phyloP scores from a whole-genome alignment of 2,888 invertebrate species.

The Luperina testacea region DNA sequence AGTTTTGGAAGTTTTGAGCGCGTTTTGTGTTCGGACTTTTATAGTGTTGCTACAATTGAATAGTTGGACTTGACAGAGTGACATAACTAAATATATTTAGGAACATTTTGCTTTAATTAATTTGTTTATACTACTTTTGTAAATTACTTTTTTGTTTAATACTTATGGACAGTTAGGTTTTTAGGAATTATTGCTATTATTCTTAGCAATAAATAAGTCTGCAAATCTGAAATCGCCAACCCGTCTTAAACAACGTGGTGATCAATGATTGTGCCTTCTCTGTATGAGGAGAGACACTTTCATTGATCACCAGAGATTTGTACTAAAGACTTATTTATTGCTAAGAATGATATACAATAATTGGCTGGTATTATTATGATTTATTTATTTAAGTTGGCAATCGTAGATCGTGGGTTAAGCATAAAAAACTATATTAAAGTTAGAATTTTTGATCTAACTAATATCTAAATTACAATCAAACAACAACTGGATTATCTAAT shows the following conservation, averaged over 20 bases:
- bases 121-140: neutral
- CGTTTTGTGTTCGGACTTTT: constrained; percentile 7
- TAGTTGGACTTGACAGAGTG: neutral
- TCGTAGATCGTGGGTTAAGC: neutral
- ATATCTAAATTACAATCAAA: neutral
- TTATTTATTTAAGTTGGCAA: neutral
- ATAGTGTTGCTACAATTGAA: constrained; percentile 16
- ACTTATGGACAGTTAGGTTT: neutral
- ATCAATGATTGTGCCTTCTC: no score
- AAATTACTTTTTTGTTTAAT: neutral
- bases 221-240: neutral
- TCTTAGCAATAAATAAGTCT: neutral
- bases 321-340: no score
- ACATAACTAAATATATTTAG: neutral
- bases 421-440: neutral
- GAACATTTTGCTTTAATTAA: neutral
- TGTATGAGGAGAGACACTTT: rapidly evolving
- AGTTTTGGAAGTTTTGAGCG: constrained; percentile 29
- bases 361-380: neutral
- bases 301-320: no score
- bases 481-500: neutral
- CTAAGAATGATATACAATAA: no score
- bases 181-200: neutral
- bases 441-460: neutral
- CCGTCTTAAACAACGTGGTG: neutral